These are phyloP conservation scores for Lissocephala sabroskyi DNA, from an alignment of 2,888 invertebrate genomes.

Conservation along the genomic window DNA sequence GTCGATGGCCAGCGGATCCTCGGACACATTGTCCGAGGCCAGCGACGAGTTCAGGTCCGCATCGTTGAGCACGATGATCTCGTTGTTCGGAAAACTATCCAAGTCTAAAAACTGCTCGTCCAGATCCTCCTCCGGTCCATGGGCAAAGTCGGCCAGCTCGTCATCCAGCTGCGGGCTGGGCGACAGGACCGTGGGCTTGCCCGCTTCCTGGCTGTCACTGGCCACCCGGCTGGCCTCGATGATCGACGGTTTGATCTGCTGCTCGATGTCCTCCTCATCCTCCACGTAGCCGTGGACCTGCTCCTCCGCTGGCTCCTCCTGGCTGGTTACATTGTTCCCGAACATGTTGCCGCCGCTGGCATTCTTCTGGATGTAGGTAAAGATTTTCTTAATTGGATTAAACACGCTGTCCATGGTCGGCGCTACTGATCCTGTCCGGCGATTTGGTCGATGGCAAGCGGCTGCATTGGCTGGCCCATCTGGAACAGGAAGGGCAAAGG, in stretches of 20 bases:
- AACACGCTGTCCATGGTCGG: conserved; percentile 61
- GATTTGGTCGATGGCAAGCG: conserved; percentile 3
- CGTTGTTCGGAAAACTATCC: conserved; percentile 50
- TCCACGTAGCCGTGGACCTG: not conserved
- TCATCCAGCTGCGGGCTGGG: conserved; percentile 36
- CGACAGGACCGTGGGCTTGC: conserved; percentile 4
- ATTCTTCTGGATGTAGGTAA: conserved; percentile 72
- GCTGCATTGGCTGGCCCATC: conserved; percentile 21
- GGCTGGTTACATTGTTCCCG: conserved; percentile 38
- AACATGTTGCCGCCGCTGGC: conserved; percentile 67
- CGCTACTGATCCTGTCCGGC: no score
- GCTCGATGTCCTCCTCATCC: conserved; percentile 54
- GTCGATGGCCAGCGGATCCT: conserved; percentile 72
- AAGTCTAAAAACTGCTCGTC: conserved; percentile 57
- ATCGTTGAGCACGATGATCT: conserved; percentile 64
- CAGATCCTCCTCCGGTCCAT: conserved; percentile 28
- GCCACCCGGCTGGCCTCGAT: conserved; percentile 53
- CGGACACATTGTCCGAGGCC: conserved; percentile 62
- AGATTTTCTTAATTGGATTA: conserved; percentile 70
- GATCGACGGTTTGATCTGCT: conserved; percentile 64
- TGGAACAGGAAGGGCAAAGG: not conserved
- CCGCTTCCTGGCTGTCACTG: not conserved
- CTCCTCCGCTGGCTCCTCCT: conserved; percentile 16
- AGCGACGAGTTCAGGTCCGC: conserved; percentile 59
- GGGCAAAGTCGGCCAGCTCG: conserved; percentile 50